Base-by-base conservation (phyloP, 2,888 invertebrate species). In the Drosophila mercatorum region DNA sequence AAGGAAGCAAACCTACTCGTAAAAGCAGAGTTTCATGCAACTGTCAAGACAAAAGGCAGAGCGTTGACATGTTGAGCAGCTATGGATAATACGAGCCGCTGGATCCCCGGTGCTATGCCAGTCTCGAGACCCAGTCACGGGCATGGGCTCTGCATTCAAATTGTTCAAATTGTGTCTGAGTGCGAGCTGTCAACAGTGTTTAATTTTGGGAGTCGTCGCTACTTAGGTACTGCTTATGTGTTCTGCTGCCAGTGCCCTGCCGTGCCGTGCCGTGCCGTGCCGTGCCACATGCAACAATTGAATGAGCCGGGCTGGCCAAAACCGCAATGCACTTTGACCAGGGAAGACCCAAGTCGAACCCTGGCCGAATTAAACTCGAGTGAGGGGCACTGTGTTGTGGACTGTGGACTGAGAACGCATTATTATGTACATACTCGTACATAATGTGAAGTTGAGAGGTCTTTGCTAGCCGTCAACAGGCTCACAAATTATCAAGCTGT, bases 401-500 rank as follows among this genome's bases (percentile, higher is more conserved):
- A 1, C 38, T 38, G 12, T 12, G 51, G 55, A 62, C 58, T 22
- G 58, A 56, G 60, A 61, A 71, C 70, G 60, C 77, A 85, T 79
- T 89, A 88, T 82, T 83, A 55, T 41, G 55, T 55, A 70, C 65
- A 58, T 17, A 56, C 74, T 61, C 51, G 57, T 22, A 62, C 67
- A 78, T 62, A 61, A 73, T 78, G 47, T 22, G 34, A 63, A 63
- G 63, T 62, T 44, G 69, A 80, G 69, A 79, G 72, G 62, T 71
- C 77, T 63, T 58, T 44, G 59, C 49, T 56, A 44, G 62, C 53
- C 61, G 60, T 66, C 90, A 85, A 87, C 84, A 89, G 84, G 89
- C 92, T 90, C 84, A 90, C 92, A 91, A 92, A 92, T 91, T 92
- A 92, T 86, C 92, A 91, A 80, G 79, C 91, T 89, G 90, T 89